Base-by-base conservation (phyloP, 2,797 vertebrate genomes). In the Ptychobarbus kaznakovi region DNA sequence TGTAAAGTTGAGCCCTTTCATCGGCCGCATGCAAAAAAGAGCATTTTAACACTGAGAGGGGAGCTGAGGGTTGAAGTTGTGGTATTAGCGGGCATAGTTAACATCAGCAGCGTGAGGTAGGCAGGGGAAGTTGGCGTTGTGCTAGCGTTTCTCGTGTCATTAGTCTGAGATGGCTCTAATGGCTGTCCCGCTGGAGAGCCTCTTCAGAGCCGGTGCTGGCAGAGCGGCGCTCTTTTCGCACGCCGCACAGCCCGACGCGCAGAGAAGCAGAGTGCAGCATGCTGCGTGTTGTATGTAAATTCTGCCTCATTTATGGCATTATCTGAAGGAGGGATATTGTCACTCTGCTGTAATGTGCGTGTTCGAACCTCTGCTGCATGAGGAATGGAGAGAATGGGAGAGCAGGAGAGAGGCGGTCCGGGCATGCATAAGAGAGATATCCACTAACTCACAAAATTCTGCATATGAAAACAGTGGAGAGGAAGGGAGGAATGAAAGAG, bases 251-350 rank as follows among this genome's bases (percentile, higher is more conserved):
- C 81, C 86, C 83, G 78, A 81, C 68, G 80, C 81, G 77, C 85
- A 32, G 83, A 76, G 87, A 77, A 83, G 79, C 76, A 42, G 74
- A 90, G 86, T 88, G 87, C 86, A n/a, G 77, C 82, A 70, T 51
- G 79, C 87, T 69, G 82, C 73, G 84, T 77, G 88, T 86, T 93
- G 93, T 95, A 95, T 95, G 95, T 95, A 95, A 95, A 95, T 95
- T 93, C 93, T 91, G 68, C 83, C 93, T 94, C 94, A 95, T 95
- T 96, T 95, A 95, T 92, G 89, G 94, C 94, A 95, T 96, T 95
- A 95, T 95, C 94, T 95, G 94, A 94, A 95, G 94, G 94, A 94
- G 94, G 83, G 87, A 92, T 93, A 93, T 93, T 96, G 94, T 95
- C 95, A 95, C 93, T 93, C 91, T 89, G 90, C 90, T 83, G 88